These are phyloP conservation scores for Meghimatium bilineatum DNA, from an alignment of 2,888 invertebrate genomes.

Conservation along the genomic window DNA sequence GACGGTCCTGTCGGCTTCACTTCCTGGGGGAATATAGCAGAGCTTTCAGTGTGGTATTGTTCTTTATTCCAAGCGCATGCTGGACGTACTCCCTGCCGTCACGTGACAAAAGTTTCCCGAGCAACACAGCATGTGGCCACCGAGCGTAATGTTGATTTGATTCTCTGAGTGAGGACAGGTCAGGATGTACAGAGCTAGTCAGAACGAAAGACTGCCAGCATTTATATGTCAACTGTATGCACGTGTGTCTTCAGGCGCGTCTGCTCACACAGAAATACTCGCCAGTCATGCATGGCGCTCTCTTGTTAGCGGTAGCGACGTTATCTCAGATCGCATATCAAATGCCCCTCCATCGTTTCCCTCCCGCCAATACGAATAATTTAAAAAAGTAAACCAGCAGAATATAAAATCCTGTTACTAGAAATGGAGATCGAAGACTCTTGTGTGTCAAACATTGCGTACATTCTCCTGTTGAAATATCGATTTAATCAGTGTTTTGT, in stretches of 20 bases:
- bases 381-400: background rate
- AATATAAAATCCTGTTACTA: background rate
- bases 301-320: constrained; percentile 1
- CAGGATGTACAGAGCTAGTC: constrained; percentile 12
- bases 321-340: constrained; percentile 30
- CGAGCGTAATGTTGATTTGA: constrained; percentile 38
- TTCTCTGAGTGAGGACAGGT: constrained; percentile 25
- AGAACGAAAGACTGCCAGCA: constrained; percentile 33
- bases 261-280: constrained; percentile 25
- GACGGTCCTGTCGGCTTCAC: constrained; percentile 20
- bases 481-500: background rate
- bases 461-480: background rate
- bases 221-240: constrained; percentile 23
- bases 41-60: constrained; percentile 21
- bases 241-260: constrained; percentile 41
- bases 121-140: constrained; percentile 36
- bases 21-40: constrained; percentile 42
- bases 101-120: constrained; percentile 36
- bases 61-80: constrained; percentile 29
- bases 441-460: background rate
- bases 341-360: constrained; percentile 22
- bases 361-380: background rate
- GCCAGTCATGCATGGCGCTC: constrained; percentile 32
- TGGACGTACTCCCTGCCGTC: constrained; percentile 16
- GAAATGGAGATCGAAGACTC: background rate